Evolutionary conservation across 1,140 invertebrate genomes (phyloP).

Genomic region (Aphelenchoides avenae): DNA sequence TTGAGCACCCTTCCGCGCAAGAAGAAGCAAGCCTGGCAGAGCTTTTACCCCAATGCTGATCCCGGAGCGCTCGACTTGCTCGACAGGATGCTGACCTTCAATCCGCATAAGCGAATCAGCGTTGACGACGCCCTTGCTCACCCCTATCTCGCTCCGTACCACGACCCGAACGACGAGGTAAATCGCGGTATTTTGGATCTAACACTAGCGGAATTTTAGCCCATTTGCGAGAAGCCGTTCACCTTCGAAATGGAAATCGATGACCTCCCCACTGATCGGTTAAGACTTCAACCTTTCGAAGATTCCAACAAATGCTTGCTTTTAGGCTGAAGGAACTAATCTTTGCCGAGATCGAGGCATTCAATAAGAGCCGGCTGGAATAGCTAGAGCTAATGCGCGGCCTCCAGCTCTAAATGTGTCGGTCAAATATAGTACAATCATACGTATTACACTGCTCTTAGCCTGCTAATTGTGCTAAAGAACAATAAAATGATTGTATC

Average conservation of each 20-base stretch:
- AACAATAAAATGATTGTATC: too few species aligned
- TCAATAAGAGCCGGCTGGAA: too few species aligned
- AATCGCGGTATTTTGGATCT: background rate
- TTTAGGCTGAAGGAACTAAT: constrained; percentile 90
- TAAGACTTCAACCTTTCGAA: too few species aligned
- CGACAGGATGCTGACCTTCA: constrained; percentile 98
- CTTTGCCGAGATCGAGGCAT: constrained; percentile 80
- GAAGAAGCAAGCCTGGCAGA: constrained; percentile 89
- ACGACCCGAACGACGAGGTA: constrained; percentile 95
- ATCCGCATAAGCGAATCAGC: constrained; percentile 91
- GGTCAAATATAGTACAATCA: too few species aligned
- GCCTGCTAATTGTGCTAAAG: too few species aligned
- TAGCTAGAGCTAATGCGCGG: too few species aligned
- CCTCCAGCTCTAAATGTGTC: too few species aligned
- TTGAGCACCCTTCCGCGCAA: constrained; percentile 92
- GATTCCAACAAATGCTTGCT: too few species aligned
- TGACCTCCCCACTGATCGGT: constrained; percentile 93
- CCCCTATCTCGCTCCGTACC: constrained; percentile 98
- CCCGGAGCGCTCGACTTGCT: constrained; percentile 87
- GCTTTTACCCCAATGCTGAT: constrained; percentile 87
- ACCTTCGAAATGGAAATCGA: constrained; percentile 96
- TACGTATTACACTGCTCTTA: too few species aligned
- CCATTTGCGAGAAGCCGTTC: constrained; percentile 94
- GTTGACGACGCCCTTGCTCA: constrained; percentile 95
- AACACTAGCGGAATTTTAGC: constrained; percentile 66